Conservation (phyloP, 2,888 invertebrate species). For the Drosophila diplacantha region DNA sequence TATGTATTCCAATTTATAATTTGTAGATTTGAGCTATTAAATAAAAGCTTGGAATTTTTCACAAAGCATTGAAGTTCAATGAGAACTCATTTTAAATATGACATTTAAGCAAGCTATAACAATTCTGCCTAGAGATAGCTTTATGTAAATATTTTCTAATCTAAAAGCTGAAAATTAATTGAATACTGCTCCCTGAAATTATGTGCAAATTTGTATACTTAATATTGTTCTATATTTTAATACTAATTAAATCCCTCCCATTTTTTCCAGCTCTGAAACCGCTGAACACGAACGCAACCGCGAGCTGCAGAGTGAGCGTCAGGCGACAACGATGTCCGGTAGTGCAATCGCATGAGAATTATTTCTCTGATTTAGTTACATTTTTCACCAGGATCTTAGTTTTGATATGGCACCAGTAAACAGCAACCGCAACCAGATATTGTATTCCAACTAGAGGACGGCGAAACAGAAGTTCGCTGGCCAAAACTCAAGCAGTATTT, state of each 20-base stretch:
- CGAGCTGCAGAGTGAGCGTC: slow-evolving; percentile 77
- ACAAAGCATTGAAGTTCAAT: background rate
- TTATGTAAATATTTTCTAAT: no score
- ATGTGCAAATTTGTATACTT: background rate
- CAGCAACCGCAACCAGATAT: slow-evolving; percentile 30
- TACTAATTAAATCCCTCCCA: background rate
- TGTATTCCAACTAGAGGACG: slow-evolving; percentile 34
- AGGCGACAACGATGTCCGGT: slow-evolving; percentile 78
- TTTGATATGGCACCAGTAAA: slow-evolving; percentile 44
- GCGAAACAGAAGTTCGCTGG: slow-evolving; percentile 7
- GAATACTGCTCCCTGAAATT: background rate
- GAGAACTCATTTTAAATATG: background rate
- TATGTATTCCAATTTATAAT: background rate
- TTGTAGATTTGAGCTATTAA: background rate
- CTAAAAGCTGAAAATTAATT: no score
- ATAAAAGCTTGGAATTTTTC: background rate
- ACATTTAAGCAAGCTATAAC: no score
- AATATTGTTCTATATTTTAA: background rate
- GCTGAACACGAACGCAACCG: slow-evolving; percentile 77
- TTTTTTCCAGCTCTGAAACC: slow-evolving; percentile 74
- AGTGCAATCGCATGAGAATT: slow-evolving; percentile 79
- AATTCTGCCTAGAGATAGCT: no score
- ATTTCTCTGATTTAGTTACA: slow-evolving; percentile 79
- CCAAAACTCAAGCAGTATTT: slow-evolving; percentile 46
- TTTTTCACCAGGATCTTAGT: slow-evolving; percentile 66